These are phyloP conservation scores for Ameiurus melas DNA, from an alignment of 2,113 vertebrate genomes.

Conservation along the genomic window DNA sequence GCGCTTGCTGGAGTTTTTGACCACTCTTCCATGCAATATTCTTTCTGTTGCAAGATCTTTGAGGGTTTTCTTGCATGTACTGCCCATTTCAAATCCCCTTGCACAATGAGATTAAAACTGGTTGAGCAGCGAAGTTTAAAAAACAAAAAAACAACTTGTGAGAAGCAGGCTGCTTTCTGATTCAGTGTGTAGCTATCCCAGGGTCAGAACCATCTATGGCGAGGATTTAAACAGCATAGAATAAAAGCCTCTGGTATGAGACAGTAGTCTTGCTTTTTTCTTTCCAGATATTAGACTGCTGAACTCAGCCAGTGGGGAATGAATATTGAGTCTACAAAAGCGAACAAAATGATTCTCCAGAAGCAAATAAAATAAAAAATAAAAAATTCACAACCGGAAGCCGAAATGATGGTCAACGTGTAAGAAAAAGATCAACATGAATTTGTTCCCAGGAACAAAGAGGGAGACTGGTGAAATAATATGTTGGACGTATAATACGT, in stretches of 20 bases:
- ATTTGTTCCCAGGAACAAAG: conserved; percentile 28
- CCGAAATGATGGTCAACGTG: conserved; percentile 38
- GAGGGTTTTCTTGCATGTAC: no score
- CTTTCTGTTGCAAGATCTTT: no score
- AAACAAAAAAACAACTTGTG: neutral
- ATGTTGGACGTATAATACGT: conserved; percentile 32
- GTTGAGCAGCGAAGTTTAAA: neutral
- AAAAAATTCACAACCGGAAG: neutral
- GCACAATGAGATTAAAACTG: neutral
- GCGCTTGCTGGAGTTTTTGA: no score
- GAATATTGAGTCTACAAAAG: neutral
- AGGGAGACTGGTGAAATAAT: neutral
- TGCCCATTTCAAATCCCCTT: no score
- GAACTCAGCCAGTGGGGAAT: conserved; percentile 41
- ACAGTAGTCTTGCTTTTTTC: conserved; percentile 37
- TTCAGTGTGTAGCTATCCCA: conserved; percentile 43
- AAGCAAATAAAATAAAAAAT: conserved; percentile 32
- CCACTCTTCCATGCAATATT: no score
- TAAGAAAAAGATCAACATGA: conserved; percentile 14
- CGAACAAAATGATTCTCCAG: conserved; percentile 18
- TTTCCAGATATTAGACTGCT: conserved; percentile 52
- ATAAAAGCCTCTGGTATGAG: conserved; percentile 41
- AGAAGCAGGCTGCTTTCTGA: conserved; percentile 37
- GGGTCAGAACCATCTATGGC: conserved; percentile 43
- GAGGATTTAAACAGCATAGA: conserved; percentile 53